A percentile compares a stretch with the other conserved stretches of the same genome.
phyloP scores from a whole-genome alignment of 2,888 invertebrate genomes.

The Hipparchia sbordonii region DNA sequence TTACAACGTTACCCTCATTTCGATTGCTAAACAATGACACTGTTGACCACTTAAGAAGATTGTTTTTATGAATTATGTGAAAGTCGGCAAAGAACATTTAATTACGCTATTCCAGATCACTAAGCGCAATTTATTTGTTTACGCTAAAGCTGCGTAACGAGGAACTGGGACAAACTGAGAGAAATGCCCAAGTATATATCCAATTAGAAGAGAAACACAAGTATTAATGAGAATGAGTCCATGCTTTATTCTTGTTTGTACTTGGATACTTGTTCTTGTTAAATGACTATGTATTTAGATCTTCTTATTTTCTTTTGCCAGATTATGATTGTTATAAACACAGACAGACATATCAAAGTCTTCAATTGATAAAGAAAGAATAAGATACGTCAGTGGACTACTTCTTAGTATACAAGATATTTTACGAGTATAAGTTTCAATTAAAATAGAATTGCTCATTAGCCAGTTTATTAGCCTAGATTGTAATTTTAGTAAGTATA shows the following conservation, averaged over 20 bases:
- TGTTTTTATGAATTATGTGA: constrained; percentile 10
- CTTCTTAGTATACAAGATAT: too few species aligned
- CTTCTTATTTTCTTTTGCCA: too few species aligned
- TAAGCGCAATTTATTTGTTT: constrained; percentile 63
- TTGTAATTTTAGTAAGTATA: too few species aligned
- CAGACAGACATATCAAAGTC: too few species aligned
- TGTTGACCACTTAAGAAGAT: constrained; percentile 8
- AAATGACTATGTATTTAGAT: neutral
- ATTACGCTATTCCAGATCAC: constrained; percentile 32
- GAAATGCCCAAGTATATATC: constrained; percentile 53
- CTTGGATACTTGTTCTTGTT: neutral
- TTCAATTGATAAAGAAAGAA: too few species aligned
- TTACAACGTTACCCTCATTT: too few species aligned
- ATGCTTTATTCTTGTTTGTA: constrained; percentile 38
- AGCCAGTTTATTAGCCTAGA: too few species aligned
- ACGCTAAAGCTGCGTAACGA: constrained; percentile 49
- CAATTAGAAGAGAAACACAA: constrained; percentile 57
- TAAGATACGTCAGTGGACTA: too few species aligned
- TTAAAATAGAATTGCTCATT: too few species aligned
- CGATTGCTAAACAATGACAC: neutral
- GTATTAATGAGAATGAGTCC: constrained; percentile 53
- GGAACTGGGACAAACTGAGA: constrained; percentile 51
- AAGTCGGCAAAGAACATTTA: constrained; percentile 20
- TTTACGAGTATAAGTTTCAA: too few species aligned
- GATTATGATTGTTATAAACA: too few species aligned